These are phyloP conservation scores for Ecdyonurus torrentis DNA, from an alignment of 2,888 invertebrate genomes.

Conservation along the genomic window DNA sequence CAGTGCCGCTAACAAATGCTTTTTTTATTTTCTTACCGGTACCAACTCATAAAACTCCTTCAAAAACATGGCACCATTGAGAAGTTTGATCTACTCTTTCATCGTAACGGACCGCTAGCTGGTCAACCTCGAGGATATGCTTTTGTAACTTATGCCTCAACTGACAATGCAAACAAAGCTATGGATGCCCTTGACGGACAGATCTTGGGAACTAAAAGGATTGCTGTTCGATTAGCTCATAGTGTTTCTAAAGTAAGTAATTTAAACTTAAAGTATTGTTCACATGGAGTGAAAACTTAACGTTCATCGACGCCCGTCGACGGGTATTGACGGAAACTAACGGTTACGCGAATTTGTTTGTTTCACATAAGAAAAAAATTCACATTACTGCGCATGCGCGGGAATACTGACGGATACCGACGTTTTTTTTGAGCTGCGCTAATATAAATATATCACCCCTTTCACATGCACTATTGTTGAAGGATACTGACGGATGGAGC, in stretches of 20 bases:
- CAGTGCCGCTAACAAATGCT: no score
- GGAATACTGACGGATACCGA: not conserved
- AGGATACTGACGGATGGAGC: no score
- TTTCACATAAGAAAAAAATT: no score
- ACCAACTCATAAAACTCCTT: conserved; percentile 88
- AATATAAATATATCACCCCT: no score
- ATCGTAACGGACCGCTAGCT: conserved; percentile 72
- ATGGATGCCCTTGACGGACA: conserved; percentile 57
- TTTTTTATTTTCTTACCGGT: conserved; percentile 55
- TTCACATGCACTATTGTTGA: no score
- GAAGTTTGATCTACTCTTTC: conserved; percentile 91
- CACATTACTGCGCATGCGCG: no score
- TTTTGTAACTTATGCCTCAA: conserved; percentile 64
- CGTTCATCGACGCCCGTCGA: no score
- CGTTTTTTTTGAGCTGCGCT: no score
- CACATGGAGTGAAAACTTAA: no score
- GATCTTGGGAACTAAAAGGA: conserved; percentile 51
- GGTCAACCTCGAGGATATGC: conserved; percentile 88
- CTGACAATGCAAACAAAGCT: conserved; percentile 51
- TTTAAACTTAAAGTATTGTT: conserved; percentile 9
- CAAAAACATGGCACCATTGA: conserved; percentile 86
- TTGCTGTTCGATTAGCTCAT: conserved; percentile 69
- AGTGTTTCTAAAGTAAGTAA: conserved; percentile 42
- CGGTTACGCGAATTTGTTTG: no score
- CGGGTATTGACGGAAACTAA: no score